A percentile compares a stretch with the other conserved stretches of the same genome.
Conservation (phyloP, 2,113 vertebrate species). For the Callocephalon fimbriatum region DNA sequence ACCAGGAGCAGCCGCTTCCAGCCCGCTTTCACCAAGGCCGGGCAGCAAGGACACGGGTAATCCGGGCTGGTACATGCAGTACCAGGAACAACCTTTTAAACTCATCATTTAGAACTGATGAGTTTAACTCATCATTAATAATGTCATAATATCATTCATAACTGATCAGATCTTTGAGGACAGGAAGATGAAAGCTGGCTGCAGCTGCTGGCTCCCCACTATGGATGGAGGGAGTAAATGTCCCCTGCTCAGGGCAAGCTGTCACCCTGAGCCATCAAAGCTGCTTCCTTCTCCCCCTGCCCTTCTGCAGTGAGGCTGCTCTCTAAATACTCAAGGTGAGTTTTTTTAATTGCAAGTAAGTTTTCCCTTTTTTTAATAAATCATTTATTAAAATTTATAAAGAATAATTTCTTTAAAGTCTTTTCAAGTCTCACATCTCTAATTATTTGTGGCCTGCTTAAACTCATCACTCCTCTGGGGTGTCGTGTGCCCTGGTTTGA, state of each 20-base stretch:
- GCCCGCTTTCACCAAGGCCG: not conserved
- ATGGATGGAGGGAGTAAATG: accelerated
- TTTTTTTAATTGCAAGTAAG: not conserved
- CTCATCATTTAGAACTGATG: no score
- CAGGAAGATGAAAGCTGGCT: not conserved
- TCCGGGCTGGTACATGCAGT: accelerated
- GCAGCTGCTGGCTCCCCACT: not conserved
- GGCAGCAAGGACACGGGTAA: not conserved
- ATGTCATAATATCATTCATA: not conserved
- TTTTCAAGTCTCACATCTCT: not conserved
- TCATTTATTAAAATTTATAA: not conserved
- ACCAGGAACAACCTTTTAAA: not conserved
- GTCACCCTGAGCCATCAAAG: accelerated
- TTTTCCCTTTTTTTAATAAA: not conserved
- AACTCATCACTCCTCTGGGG: not conserved
- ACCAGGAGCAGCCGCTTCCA: not conserved
- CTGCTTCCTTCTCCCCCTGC: not conserved
- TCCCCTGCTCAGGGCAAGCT: not conserved
- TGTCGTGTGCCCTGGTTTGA: not conserved
- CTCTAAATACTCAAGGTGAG: not conserved
- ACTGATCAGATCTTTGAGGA: not conserved
- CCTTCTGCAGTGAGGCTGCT: not conserved
- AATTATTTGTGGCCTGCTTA: not conserved
- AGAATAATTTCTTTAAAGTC: not conserved
- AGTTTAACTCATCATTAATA: not conserved